Evolutionary conservation across 1,140 invertebrate genomes (phyloP).

Genomic region (Aleiodes sp.): DNA sequence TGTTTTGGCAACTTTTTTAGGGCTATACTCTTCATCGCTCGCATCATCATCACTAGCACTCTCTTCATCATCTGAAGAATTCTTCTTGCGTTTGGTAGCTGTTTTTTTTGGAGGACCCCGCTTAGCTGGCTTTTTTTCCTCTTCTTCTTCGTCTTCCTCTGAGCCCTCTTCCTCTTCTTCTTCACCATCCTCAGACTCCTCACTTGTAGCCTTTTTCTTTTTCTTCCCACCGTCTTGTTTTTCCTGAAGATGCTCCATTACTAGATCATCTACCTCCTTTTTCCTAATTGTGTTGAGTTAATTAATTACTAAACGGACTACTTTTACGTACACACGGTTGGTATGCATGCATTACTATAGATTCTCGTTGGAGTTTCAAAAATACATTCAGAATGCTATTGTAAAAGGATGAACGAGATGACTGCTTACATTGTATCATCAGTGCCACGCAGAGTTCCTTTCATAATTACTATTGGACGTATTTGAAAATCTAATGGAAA

Average conservation of each 20-base stretch:
- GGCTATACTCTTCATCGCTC: constrained; percentile 76
- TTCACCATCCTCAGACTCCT: constrained; percentile 71
- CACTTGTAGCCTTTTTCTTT: constrained; percentile 66
- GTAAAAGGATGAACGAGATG: constrained; percentile 63
- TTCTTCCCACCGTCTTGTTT: constrained; percentile 68
- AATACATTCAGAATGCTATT: constrained; percentile 25
- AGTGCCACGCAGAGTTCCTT: constrained; percentile 59
- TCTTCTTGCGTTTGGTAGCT: constrained; percentile 68
- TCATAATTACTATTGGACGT: constrained; percentile 54
- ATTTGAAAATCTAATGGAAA: constrained; percentile 4
- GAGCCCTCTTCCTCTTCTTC: constrained; percentile 70
- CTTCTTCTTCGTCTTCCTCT: constrained; percentile 69
- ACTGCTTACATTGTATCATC: constrained; percentile 35
- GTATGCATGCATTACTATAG: too few relatives aligned
- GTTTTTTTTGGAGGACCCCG: constrained; percentile 65
- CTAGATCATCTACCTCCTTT: constrained; percentile 84
- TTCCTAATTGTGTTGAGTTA: constrained; percentile 71
- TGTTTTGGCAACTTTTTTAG: constrained; percentile 68
- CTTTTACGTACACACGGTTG: too few relatives aligned
- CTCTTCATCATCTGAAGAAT: constrained; percentile 70
- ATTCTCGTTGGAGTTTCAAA: neutral
- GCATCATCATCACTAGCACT: constrained; percentile 72
- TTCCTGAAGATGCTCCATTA: constrained; percentile 79
- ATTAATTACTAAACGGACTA: neutral
- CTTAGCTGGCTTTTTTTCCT: constrained; percentile 72